Evolutionary conservation across 2,888 invertebrate species (phyloP), one percentile per base, ranked within the genome.

Genomic region (Drosophila robusta): DNA sequence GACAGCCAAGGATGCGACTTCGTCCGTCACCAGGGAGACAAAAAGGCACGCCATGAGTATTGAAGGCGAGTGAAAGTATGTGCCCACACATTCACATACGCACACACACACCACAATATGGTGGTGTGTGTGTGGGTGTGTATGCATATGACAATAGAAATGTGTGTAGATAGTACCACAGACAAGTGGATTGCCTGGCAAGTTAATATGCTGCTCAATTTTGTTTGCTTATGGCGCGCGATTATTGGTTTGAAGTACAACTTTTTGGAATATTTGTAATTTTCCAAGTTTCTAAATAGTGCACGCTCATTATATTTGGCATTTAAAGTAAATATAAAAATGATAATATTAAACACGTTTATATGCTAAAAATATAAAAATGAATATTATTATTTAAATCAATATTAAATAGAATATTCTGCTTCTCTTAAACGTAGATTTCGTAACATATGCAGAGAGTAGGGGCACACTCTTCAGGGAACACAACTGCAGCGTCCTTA

Each of bases 1-100:
- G 54, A 29, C 41, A 52, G 49, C 29, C 67, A 68, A 64, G 64
- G 61, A 77, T 77, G 65, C 51, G 70, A 67, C 83, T 61, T 61
- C 36, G 60, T n/a, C 56, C 56, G 55, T 62, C 67, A 60, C 67
- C 22, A 50, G 64, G 54, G 69, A 74, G 55, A 52, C 47, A 64
- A 61, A 57, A 50, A 63, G 76, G 69, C 80, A 79, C 80, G 71
- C 68, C 61, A 78, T 16, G 65, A 24, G 66, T 58, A 74, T 64
- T 73, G 66, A 50, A 63, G 52, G 14, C 47, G 32, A 61, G 16
- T 32, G 46, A 38, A 50, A 58, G 51, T 52, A 42, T 73, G 55
- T 60, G 36, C 14, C 18, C 32, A 45, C 9, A 12, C 32, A 50
- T 38, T 24, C 42, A 11, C 41, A 41, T 14, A 39, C 39, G 47